These are phyloP conservation scores for Odontophorus gujanensis DNA, from an alignment of 2,113 vertebrate species.

Conservation along the genomic window DNA sequence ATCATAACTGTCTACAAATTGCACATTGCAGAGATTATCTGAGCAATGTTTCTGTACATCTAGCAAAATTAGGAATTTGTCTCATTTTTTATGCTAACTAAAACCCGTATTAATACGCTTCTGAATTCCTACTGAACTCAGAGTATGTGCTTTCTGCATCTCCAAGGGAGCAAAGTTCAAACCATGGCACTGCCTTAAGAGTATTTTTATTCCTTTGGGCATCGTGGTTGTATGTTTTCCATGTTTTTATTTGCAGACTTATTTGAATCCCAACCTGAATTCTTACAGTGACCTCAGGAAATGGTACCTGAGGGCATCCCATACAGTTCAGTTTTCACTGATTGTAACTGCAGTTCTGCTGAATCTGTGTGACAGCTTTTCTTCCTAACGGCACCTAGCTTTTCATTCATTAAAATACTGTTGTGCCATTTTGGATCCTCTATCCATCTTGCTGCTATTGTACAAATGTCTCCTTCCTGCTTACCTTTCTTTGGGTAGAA, in stretches of 20 bases:
- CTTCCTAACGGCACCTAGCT: background rate
- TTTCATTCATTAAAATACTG: background rate
- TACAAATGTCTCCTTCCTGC: fast-evolving
- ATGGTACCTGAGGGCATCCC: background rate
- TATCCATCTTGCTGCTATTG: background rate
- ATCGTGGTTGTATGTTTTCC: background rate
- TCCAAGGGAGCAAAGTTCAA: background rate
- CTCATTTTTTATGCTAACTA: background rate
- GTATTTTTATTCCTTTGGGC: background rate
- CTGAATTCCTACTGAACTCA: background rate
- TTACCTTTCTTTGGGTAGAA: background rate
- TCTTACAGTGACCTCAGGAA: background rate
- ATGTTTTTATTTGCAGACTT: background rate
- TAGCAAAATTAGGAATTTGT: background rate
- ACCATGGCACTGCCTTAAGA: background rate
- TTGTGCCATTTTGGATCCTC: background rate
- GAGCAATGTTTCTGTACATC: background rate
- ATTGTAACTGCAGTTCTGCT: background rate
- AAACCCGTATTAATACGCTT: background rate
- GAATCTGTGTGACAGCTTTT: background rate
- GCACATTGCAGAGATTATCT: background rate
- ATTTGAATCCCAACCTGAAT: background rate
- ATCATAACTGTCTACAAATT: background rate
- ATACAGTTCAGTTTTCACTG: background rate
- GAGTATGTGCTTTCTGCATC: background rate